phyloP scores from a whole-genome alignment of 2,888 invertebrate species.

The Orchesellides sinensis region DNA sequence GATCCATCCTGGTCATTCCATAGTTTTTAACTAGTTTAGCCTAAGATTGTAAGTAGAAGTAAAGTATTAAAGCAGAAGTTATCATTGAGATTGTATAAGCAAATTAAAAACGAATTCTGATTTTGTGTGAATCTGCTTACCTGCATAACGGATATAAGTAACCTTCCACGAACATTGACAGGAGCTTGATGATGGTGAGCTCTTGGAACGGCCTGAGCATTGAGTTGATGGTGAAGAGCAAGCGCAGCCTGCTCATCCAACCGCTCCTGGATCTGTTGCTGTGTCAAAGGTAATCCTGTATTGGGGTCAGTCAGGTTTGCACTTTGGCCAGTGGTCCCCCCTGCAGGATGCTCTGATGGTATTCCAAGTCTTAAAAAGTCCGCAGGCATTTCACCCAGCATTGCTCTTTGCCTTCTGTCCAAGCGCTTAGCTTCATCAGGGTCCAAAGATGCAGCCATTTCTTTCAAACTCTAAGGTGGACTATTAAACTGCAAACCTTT shows the following conservation, averaged over 20 bases:
- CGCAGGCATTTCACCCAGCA: slow-evolving; percentile 87
- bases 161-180: slow-evolving; percentile 82
- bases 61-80: no score
- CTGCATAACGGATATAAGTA: slow-evolving; percentile 91
- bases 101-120: not conserved
- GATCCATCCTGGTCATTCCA: slow-evolving; percentile 97
- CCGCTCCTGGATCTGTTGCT: slow-evolving; percentile 84
- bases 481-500: no score
- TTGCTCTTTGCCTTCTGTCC: slow-evolving; percentile 78
- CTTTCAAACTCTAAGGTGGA: not conserved
- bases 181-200: slow-evolving; percentile 73
- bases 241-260: slow-evolving; percentile 88
- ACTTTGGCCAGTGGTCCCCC: slow-evolving; percentile 29
- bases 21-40: slow-evolving; percentile 96
- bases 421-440: slow-evolving; percentile 69
- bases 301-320: slow-evolving; percentile 66
- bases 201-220: slow-evolving; percentile 65
- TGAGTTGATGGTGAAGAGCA: slow-evolving; percentile 73
- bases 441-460: slow-evolving; percentile 72
- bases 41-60: slow-evolving; percentile 76
- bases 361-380: slow-evolving; percentile 83
- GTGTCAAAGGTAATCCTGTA: slow-evolving; percentile 71
- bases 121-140: slow-evolving; percentile 76
- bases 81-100: no score
- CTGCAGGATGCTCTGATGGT: slow-evolving; percentile 29